phyloP scores from a whole-genome alignment of 2,113 vertebrate species.

The Amblyornis subalaris region DNA sequence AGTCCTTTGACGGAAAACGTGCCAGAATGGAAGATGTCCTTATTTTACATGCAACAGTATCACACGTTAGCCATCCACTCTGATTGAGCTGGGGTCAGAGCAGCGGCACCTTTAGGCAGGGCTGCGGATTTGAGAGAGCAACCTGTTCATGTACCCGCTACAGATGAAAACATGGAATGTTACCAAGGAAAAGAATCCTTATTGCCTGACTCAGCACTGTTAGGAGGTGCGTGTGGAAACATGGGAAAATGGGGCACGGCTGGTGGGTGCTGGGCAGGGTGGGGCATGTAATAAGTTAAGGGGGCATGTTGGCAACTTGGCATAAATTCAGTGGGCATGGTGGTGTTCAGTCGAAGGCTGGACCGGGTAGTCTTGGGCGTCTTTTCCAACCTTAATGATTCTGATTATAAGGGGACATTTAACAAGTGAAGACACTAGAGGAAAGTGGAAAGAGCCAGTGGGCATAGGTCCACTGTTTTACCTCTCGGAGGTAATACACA shows the following conservation, averaged over 20 bases:
- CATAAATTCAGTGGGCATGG: not conserved
- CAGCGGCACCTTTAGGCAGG: accelerated
- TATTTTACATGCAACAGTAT: not conserved
- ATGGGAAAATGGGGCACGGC: accelerated
- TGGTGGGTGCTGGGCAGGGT: not conserved
- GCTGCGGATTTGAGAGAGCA: not conserved
- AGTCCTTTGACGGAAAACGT: not conserved
- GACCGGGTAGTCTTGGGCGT: no score
- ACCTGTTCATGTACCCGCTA: accelerated
- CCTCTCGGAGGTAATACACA: not conserved
- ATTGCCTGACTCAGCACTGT: not conserved
- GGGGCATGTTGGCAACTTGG: not conserved
- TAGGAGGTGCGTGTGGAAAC: not conserved
- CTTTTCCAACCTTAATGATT: not conserved
- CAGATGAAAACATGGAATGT: not conserved
- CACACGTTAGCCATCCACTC: accelerated
- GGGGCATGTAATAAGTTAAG: not conserved
- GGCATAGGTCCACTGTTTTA: not conserved
- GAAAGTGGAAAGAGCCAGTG: not conserved
- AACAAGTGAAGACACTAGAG: not conserved
- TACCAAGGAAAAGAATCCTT: not conserved
- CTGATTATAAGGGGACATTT: no score
- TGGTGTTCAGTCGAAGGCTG: not conserved
- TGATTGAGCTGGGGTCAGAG: not conserved
- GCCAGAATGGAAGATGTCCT: not conserved